Evolutionary conservation across 2,888 invertebrate species (phyloP).

Genomic region (Chrysomela aeneicollis): DNA sequence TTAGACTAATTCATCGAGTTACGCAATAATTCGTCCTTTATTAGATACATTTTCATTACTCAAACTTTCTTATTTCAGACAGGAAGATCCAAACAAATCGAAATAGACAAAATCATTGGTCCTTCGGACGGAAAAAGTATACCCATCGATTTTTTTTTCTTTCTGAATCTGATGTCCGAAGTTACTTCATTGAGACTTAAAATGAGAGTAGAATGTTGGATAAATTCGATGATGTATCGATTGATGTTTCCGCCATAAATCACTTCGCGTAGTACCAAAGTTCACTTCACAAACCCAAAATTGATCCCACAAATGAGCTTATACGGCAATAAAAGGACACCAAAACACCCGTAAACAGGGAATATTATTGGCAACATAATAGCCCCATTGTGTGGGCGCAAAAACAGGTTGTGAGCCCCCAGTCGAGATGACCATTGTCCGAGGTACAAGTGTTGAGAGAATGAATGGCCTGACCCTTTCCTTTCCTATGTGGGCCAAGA

Average conservation of each 20-base stretch:
- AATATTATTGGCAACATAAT: conserved; percentile 24
- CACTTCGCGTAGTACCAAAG: not conserved
- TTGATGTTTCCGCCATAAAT: not conserved
- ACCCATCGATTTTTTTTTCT: no score
- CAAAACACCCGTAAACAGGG: conserved; percentile 20
- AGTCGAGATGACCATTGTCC: conserved; percentile 51
- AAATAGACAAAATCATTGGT: no score
- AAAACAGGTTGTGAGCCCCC: conserved; percentile 42
- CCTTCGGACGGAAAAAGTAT: no score
- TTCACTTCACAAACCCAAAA: not conserved
- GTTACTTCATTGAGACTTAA: no score
- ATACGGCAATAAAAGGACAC: conserved; percentile 10
- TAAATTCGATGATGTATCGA: no score
- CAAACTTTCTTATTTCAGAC: no score
- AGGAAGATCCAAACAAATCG: no score
- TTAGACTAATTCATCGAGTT: no score
- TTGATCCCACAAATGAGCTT: not conserved
- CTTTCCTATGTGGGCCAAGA: conserved; percentile 39
- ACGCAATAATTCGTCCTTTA: no score
- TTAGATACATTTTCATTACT: no score
- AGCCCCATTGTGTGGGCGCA: conserved; percentile 16
- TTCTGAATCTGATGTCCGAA: no score
- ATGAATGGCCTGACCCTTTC: conserved; percentile 40
- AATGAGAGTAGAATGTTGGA: no score
- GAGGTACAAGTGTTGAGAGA: conserved; percentile 46